A percentile compares a stretch with the other conserved stretches of the same genome.
phyloP scores from a whole-genome alignment of 2,113 vertebrate genomes.

The Danionella cerebrum region DNA sequence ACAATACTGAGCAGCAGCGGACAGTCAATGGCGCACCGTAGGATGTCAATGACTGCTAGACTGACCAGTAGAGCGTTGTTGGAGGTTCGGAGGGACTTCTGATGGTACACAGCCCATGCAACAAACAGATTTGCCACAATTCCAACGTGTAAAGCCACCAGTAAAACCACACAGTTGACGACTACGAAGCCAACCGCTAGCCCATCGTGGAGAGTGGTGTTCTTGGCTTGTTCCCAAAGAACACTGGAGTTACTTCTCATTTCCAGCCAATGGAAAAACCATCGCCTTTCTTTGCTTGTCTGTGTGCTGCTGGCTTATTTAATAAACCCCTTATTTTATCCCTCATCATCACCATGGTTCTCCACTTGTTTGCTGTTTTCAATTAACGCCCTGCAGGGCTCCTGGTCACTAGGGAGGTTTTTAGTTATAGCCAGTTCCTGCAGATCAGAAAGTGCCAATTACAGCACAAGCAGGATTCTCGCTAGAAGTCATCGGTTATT shows the following conservation, averaged over 20 bases:
- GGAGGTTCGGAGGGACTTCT: constrained; percentile 58
- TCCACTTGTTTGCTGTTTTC: constrained; percentile 50
- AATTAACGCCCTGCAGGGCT: constrained; percentile 58
- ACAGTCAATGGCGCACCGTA: constrained; percentile 58
- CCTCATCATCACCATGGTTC: constrained; percentile 36
- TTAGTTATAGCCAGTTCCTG: constrained; percentile 43
- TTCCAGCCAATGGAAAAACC: not conserved
- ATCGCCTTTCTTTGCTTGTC: not conserved
- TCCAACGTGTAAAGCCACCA: constrained; percentile 51
- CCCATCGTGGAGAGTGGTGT: constrained; percentile 1
- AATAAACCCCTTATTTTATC: not conserved
- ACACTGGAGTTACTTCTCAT: constrained; percentile 24
- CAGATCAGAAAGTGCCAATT: not conserved
- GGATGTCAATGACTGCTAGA: constrained; percentile 55
- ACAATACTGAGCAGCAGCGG: constrained; percentile 55
- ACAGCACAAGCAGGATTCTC: not conserved
- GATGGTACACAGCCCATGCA: constrained; percentile 54
- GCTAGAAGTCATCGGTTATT: not conserved
- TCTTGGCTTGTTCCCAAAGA: constrained; percentile 7
- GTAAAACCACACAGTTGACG: constrained; percentile 53
- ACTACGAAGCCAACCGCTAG: constrained; percentile 41
- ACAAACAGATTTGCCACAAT: constrained; percentile 62
- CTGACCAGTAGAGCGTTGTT: constrained; percentile 65
- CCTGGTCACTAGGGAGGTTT: constrained; percentile 51
- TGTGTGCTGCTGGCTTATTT: not conserved